A percentile compares a stretch with the other conserved stretches of the same genome.
Evolutionary conservation across 2,797 vertebrate species (phyloP).

Genomic region (Vespertilio murinus): DNA sequence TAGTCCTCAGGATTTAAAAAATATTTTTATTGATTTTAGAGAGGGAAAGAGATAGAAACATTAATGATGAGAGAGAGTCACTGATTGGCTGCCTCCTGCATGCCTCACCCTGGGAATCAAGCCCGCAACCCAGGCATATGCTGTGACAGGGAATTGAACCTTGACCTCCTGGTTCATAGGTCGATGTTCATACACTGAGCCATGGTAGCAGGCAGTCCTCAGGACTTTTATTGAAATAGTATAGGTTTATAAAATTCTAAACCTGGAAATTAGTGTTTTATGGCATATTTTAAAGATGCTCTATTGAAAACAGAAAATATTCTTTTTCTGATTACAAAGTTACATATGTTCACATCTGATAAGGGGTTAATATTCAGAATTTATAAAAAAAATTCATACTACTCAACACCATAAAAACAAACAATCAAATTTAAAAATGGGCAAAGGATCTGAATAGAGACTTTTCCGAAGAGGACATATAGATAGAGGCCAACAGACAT

Average conservation of each 20-base stretch:
- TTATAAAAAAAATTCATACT: background rate
- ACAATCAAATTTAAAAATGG: background rate
- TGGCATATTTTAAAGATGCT: background rate
- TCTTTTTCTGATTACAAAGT: background rate
- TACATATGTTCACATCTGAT: background rate
- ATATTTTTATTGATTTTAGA: too few species aligned
- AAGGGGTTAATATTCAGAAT: background rate
- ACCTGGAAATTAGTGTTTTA: slow-evolving; percentile 2
- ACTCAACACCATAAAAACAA: background rate
- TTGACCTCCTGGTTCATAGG: too few species aligned
- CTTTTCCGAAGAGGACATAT: background rate
- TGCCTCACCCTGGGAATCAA: too few species aligned
- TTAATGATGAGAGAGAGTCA: too few species aligned
- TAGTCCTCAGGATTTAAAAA: background rate
- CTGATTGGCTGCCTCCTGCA: too few species aligned
- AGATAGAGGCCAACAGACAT: background rate
- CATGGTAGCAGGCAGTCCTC: background rate
- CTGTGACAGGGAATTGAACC: too few species aligned
- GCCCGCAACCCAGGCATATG: too few species aligned
- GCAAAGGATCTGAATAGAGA: background rate
- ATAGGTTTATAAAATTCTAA: background rate
- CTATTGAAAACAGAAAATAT: background rate
- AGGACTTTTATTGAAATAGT: background rate
- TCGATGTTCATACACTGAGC: too few species aligned
- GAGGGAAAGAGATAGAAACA: too few species aligned